These are phyloP conservation scores for Crotalus horridus DNA, from an alignment of 2,113 vertebrate species.

Conservation along the genomic window DNA sequence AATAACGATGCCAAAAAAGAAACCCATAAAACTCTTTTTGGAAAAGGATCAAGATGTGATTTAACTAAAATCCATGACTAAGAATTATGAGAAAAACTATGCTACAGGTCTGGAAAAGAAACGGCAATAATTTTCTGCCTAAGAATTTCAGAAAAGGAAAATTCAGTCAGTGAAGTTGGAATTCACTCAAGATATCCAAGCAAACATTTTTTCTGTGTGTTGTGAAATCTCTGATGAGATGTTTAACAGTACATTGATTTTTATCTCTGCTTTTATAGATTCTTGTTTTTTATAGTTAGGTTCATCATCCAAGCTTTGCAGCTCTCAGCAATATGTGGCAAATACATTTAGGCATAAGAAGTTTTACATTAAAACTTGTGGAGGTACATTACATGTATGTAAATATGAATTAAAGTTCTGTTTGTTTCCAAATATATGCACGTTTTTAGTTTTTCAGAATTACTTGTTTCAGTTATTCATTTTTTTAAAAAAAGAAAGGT, in stretches of 20 bases:
- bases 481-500: conserved; percentile 4
- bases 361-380: not conserved
- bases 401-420: conserved; percentile 30
- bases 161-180: conserved; percentile 25
- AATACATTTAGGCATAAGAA: not conserved
- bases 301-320: conserved; percentile 14
- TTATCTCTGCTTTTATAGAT: conserved; percentile 47
- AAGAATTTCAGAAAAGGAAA: conserved; percentile 30
- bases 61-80: not conserved
- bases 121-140: conserved; percentile 16
- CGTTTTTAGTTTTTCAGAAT: not conserved
- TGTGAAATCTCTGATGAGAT: conserved; percentile 36
- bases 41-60: not conserved
- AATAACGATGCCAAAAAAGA: not conserved
- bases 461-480: not conserved
- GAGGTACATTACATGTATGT: conserved; percentile 18
- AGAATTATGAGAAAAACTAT: not conserved
- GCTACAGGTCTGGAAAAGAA: not conserved
- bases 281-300: conserved; percentile 3
- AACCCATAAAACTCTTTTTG: not conserved
- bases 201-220: conserved; percentile 30
- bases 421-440: conserved; percentile 1
- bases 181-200: conserved; percentile 31
- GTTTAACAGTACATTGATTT: conserved; percentile 43
- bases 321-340: conserved; percentile 31